These are phyloP conservation scores for Danio kyathit DNA, from an alignment of 2,797 vertebrate genomes.

Conservation along the genomic window DNA sequence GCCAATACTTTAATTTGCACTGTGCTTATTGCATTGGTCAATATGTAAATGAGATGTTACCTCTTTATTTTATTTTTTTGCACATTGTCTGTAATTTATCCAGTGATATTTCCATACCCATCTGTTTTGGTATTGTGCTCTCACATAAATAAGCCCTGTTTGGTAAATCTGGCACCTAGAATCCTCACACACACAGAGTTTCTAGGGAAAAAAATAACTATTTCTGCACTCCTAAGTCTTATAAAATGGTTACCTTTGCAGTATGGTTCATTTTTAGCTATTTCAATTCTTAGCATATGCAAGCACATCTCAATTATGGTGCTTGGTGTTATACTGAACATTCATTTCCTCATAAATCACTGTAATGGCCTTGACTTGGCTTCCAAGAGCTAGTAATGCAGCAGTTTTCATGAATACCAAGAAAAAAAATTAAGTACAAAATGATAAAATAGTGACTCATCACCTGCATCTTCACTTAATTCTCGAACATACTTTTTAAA, in stretches of 20 bases:
- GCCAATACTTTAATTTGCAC: too few species aligned
- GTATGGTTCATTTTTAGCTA: not conserved
- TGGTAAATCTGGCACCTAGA: too few species aligned
- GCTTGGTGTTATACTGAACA: not conserved
- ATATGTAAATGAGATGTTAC: too few species aligned
- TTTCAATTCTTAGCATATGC: not conserved
- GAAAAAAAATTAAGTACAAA: not conserved
- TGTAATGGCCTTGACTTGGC: slow-evolving; percentile 7
- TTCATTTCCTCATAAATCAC: not conserved
- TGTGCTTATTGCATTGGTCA: too few species aligned
- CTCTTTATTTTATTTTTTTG: too few species aligned
- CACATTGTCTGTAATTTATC: too few species aligned
- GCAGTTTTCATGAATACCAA: not conserved
- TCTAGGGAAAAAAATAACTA: too few species aligned
- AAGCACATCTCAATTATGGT: not conserved
- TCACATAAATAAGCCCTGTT: too few species aligned
- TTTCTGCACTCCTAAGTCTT: too few species aligned
- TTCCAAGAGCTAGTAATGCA: not conserved
- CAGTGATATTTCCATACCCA: too few species aligned
- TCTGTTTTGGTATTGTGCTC: too few species aligned
- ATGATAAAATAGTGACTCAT: slow-evolving; percentile 15
- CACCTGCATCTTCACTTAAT: not conserved
- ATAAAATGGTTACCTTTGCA: not conserved
- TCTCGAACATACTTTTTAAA: not conserved
- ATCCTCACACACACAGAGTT: too few species aligned